Conservation (phyloP, 2,888 invertebrate genomes). For the Metopia argyrocephala region DNA sequence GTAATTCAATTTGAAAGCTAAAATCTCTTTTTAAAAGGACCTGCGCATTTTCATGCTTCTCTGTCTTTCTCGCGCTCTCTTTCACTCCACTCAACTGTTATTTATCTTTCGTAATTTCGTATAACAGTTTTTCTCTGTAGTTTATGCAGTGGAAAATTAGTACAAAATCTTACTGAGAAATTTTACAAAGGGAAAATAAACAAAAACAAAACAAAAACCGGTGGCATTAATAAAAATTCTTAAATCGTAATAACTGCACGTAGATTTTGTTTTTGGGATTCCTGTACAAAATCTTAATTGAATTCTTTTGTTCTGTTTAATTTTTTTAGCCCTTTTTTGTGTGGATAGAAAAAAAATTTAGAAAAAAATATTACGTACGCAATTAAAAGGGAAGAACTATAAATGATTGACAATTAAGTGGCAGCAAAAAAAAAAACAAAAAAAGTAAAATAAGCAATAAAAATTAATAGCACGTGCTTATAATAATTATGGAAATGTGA, state of each 20-base stretch:
- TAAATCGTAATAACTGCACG: slow-evolving; percentile 18
- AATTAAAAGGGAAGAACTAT: background rate
- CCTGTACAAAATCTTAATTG: slow-evolving; percentile 31
- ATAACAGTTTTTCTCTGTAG: slow-evolving; percentile 36
- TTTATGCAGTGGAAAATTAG: background rate
- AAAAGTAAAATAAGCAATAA: background rate
- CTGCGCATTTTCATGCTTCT: background rate
- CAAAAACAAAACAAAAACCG: slow-evolving; percentile 3
- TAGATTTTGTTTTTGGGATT: slow-evolving; percentile 26
- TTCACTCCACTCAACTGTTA: too few relatives aligned
- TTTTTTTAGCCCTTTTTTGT: background rate
- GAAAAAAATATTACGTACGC: background rate
- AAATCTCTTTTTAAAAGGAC: too few relatives aligned
- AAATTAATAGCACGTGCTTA: background rate
- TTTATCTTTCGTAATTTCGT: slow-evolving; percentile 1
- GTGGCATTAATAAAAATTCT: slow-evolving; percentile 6
- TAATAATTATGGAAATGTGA: background rate
- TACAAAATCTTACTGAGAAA: background rate
- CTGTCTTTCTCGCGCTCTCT: background rate
- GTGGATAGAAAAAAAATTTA: background rate
- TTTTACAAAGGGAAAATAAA: background rate
- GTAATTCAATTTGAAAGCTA: too few relatives aligned
- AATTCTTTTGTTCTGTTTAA: slow-evolving; percentile 4
- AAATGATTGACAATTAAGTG: slow-evolving; percentile 20
- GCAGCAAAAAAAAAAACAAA: background rate